Percentiles rank a stretch among this genome's conserved stretches.
phyloP scores from a whole-genome alignment of 2,888 invertebrate species.

The Nephrotoma flavescens region DNA sequence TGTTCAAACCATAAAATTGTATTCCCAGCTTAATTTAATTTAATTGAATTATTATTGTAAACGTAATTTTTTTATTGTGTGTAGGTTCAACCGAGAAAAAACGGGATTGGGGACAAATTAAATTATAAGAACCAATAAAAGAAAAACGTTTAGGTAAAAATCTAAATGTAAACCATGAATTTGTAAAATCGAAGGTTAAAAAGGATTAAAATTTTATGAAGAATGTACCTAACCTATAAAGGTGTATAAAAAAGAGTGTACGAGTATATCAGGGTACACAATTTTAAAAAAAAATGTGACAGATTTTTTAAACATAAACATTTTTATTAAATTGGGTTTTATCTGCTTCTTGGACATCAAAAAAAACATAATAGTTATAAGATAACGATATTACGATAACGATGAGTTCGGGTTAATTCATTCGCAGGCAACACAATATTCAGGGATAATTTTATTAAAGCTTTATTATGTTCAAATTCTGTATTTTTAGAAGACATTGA shows the following conservation, averaged over 20 bases:
- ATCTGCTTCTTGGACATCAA: neutral
- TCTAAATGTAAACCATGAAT: neutral
- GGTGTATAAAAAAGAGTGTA: neutral
- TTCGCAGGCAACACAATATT: too few species aligned
- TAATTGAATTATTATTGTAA: neutral
- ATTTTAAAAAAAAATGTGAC: neutral
- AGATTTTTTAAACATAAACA: neutral
- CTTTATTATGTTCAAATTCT: too few species aligned
- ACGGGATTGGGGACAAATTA: neutral
- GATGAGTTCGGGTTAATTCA: neutral
- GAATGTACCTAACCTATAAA: neutral
- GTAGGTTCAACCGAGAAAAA: neutral
- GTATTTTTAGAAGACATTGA: too few species aligned
- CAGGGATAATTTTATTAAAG: too few species aligned
- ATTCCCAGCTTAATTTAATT: neutral
- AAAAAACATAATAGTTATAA: neutral
- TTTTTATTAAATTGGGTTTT: neutral
- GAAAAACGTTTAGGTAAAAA: neutral
- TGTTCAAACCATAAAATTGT: neutral
- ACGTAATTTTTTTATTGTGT: too few species aligned
- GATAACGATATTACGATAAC: neutral
- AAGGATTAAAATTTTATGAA: neutral
- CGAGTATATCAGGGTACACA: neutral
- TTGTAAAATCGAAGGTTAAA: neutral
- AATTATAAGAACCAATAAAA: neutral